Evolutionary conservation across 2,797 vertebrate genomes (phyloP).

Genomic region (Selene dorsalis): DNA sequence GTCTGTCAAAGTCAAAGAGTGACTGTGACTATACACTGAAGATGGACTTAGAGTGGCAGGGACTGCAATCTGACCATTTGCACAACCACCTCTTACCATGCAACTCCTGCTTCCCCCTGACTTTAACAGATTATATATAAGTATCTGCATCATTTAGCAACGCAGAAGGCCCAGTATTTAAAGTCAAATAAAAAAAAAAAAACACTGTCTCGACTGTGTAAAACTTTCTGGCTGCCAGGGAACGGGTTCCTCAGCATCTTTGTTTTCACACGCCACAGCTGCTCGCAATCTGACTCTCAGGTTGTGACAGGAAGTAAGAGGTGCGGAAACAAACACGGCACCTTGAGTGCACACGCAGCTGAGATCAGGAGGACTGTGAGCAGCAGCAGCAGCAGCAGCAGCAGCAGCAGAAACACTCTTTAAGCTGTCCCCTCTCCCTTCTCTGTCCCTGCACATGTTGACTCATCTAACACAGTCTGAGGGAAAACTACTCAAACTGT

Average conservation of each 20-base stretch:
- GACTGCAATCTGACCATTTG: not conserved
- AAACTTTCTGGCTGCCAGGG: not conserved
- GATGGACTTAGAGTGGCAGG: no score
- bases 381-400: conserved; percentile 4
- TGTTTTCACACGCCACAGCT: conserved; percentile 4
- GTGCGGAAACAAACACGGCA: conserved; percentile 27
- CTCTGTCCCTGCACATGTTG: not conserved
- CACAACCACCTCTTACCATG: not conserved
- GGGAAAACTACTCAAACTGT: not conserved
- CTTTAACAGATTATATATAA: not conserved
- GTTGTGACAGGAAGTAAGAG: conserved; percentile 32
- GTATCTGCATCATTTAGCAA: not conserved
- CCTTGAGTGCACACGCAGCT: not conserved
- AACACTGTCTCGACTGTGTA: not conserved
- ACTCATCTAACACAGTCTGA: not conserved
- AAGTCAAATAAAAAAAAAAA: not conserved
- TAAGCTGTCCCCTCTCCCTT: not conserved
- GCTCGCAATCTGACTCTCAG: not conserved
- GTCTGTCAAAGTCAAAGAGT: no score
- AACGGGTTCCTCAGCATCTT: not conserved
- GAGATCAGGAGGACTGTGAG: conserved; percentile 1
- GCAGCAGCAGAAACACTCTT: not conserved
- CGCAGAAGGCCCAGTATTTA: not conserved
- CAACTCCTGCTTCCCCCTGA: not conserved
- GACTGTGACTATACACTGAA: no score